Conservation (phyloP, 2,797 vertebrate genomes). For the Phrynocephalus guinanensis region DNA sequence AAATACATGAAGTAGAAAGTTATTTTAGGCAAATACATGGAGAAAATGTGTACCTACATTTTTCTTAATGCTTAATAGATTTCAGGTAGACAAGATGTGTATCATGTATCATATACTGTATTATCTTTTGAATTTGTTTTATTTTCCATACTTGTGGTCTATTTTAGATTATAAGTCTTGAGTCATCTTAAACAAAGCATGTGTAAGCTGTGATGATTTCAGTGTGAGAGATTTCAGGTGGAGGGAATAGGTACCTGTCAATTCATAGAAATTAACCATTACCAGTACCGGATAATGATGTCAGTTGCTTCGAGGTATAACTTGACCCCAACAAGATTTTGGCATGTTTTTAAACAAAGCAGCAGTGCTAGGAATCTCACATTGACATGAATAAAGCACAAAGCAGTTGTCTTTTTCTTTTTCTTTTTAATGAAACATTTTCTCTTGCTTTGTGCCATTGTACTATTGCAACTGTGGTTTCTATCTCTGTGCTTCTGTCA, state of each 20-base stretch:
- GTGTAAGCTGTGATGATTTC: not conserved
- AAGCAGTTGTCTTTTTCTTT: not conserved
- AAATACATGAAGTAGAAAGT: not conserved
- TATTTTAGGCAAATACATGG: not conserved
- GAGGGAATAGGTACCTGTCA: too few relatives aligned
- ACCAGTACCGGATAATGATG: too few relatives aligned
- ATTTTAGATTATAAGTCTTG: not conserved
- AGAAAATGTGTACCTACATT: not conserved
- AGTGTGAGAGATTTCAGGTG: too few relatives aligned
- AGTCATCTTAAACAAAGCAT: not conserved
- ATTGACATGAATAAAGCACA: not conserved
- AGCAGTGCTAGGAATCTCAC: too few relatives aligned
- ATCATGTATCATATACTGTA: not conserved
- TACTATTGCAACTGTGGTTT: not conserved
- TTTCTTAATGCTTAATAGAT: not conserved
- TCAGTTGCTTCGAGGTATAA: too few relatives aligned
- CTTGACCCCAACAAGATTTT: too few relatives aligned
- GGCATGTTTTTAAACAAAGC: too few relatives aligned
- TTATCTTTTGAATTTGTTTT: not conserved
- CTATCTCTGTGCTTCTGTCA: not conserved
- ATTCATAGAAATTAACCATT: too few relatives aligned
- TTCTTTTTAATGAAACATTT: not conserved
- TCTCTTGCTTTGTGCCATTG: not conserved
- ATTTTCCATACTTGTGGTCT: not conserved
- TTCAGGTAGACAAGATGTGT: not conserved